These are phyloP conservation scores for Phrynosoma platyrhinos DNA, from an alignment of 2,113 vertebrate species.

Conservation along the genomic window DNA sequence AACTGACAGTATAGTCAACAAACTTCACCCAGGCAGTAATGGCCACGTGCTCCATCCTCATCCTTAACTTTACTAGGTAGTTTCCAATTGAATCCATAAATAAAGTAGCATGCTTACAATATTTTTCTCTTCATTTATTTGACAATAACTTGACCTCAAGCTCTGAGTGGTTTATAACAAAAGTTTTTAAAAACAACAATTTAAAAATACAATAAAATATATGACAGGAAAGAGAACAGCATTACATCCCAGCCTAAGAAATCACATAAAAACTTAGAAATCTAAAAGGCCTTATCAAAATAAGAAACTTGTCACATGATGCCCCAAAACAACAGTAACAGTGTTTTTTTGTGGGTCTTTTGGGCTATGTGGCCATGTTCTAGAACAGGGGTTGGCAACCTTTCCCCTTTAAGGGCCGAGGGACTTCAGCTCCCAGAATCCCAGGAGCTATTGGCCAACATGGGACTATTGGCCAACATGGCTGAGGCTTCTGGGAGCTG, in stretches of 20 bases:
- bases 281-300: not conserved
- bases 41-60: not conserved
- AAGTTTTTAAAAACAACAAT: not conserved
- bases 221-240: not conserved
- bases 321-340: not conserved
- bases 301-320: not conserved
- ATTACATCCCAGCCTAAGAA: not conserved
- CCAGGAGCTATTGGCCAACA: too few species aligned
- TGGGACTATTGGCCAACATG: too few species aligned
- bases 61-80: not conserved
- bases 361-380: too few species aligned
- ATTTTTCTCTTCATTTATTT: not conserved
- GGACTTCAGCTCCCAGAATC: too few species aligned
- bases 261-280: not conserved
- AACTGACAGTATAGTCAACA: constrained; percentile 35
- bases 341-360: not conserved
- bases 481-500: too few species aligned
- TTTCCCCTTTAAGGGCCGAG: too few species aligned
- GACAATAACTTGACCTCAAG: not conserved
- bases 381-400: too few species aligned
- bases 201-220: not conserved
- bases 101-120: constrained; percentile 43
- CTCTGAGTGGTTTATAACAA: too few species aligned
- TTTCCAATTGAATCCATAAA: constrained; percentile 8
- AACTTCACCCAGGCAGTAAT: constrained; percentile 16